Evolutionary conservation across 2,797 vertebrate genomes (phyloP), one percentile per base, ranked within the genome.

Genomic region (Sciurus vulgaris): DNA sequence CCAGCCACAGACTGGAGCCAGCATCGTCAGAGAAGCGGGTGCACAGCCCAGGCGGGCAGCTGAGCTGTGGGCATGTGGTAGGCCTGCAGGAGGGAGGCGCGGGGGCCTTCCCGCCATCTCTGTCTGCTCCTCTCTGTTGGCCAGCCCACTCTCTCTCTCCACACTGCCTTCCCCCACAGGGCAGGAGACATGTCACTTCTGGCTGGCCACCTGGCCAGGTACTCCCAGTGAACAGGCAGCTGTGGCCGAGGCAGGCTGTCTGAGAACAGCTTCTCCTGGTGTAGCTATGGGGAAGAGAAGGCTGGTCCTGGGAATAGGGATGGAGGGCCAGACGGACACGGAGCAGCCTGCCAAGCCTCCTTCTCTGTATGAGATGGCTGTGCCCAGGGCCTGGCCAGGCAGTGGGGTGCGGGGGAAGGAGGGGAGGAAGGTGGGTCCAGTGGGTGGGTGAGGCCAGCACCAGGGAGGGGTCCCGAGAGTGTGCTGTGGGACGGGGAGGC

Each of bases 211-310:
- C 12, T 7, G 93, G 22, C 38, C 15, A 26, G 18, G 2, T 0
- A 49, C n/a, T 67, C 51, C 10, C 5, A 0, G 13, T 4, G 47
- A 61, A 15, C 30, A 1, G 35, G 38, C 14, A 49, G 47, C 59
- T 6, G 76, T 7, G 67, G 79, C 49, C 59, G 77, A 65, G 87
- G 63, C 14, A 61, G 38, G 28, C 17, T n/a, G n/a, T 12, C 13
- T 12, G 1, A 44, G 76, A 38, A 10, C 3, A 2, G 24, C 54
- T 35, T 2, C 49, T 26, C 38, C 67, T 4, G 67, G 74, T 22
- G 10, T 1, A 24, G 78, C 74, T 17, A 0, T 0, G 0, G 35
- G 67, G 24, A n/a, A n/a, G 20, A 41, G 28, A 15, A 35, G 14
- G 61, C 22, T 26, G n/a, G 17, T 61, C 51, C 79, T 18, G 2